Evolutionary conservation across 2,888 invertebrate species (phyloP).

Genomic region (Eurytoma adleriae): DNA sequence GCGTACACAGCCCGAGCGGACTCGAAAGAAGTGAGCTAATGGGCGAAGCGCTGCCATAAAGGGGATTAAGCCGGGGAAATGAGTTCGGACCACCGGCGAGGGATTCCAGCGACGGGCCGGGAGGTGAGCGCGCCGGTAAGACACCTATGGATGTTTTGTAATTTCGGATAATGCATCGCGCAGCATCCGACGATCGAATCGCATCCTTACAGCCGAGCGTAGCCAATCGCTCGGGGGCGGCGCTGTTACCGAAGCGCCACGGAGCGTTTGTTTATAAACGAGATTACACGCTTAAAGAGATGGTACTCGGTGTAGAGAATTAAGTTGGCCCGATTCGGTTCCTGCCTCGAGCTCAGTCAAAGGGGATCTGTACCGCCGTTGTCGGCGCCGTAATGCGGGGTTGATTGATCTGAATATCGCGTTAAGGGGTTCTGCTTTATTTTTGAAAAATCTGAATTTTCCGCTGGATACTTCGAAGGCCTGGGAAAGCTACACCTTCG

Average conservation of each 20-base stretch:
- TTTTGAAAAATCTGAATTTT: too few relatives aligned
- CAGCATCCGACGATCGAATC: background rate
- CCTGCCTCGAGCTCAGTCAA: background rate
- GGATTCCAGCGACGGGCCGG: background rate
- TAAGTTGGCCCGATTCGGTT: background rate
- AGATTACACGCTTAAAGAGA: too few relatives aligned
- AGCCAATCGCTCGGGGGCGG: background rate
- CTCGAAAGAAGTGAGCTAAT: slow-evolving; percentile 18
- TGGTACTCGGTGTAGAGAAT: too few relatives aligned
- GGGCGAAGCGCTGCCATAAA: slow-evolving; percentile 11
- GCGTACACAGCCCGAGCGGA: background rate
- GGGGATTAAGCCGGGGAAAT: background rate
- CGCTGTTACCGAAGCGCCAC: background rate
- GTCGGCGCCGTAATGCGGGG: too few relatives aligned
- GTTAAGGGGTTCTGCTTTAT: too few relatives aligned
- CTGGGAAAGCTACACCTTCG: too few relatives aligned
- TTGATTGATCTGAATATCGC: too few relatives aligned
- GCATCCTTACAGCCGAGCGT: background rate
- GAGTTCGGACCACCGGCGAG: background rate
- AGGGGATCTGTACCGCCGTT: too few relatives aligned
- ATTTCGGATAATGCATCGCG: slow-evolving; percentile 42
- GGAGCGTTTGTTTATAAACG: slow-evolving; percentile 23
- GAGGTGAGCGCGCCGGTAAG: background rate
- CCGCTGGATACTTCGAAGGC: too few relatives aligned
- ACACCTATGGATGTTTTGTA: slow-evolving; percentile 47